Conservation (phyloP, 1,140 invertebrate genomes). For the Aphidius gifuensis region DNA sequence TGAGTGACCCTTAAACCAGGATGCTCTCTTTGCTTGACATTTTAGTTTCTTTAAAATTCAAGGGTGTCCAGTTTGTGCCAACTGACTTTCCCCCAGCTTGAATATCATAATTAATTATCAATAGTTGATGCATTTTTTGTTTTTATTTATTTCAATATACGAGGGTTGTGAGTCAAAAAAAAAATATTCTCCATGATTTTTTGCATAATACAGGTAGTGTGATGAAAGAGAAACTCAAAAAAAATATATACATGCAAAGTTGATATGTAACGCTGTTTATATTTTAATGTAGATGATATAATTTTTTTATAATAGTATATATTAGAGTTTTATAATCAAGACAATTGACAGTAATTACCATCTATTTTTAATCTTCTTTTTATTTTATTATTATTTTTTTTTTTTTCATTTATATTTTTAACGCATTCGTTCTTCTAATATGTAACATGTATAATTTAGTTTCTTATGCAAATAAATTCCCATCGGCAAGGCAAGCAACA, state of each 20-base stretch:
- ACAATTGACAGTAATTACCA: slow-evolving; percentile 11
- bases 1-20: slow-evolving; percentile 2
- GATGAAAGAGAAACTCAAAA: too few species aligned
- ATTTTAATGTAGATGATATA: too few species aligned
- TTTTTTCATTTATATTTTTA: not conserved
- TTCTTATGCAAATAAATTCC: slow-evolving; percentile 25
- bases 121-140: not conserved
- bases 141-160: not conserved
- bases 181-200: too few species aligned
- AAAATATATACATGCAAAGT: too few species aligned
- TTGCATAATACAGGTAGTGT: too few species aligned
- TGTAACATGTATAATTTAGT: slow-evolving; percentile 11
- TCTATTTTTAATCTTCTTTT: slow-evolving; percentile 14
- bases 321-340: not conserved
- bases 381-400: slow-evolving; percentile 7
- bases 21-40: slow-evolving; percentile 18
- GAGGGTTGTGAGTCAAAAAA: too few species aligned
- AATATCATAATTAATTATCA: slow-evolving; percentile 1
- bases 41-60: slow-evolving; percentile 14
- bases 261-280: too few species aligned
- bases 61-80: slow-evolving; percentile 17
- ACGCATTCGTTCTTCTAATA: slow-evolving; percentile 8
- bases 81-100: slow-evolving; percentile 14
- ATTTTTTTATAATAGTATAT: too few species aligned
- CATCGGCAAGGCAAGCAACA: slow-evolving; percentile 17